Evolutionary conservation across 2,113 vertebrate species (phyloP).

Genomic region (Gymnarchus niloticus): DNA sequence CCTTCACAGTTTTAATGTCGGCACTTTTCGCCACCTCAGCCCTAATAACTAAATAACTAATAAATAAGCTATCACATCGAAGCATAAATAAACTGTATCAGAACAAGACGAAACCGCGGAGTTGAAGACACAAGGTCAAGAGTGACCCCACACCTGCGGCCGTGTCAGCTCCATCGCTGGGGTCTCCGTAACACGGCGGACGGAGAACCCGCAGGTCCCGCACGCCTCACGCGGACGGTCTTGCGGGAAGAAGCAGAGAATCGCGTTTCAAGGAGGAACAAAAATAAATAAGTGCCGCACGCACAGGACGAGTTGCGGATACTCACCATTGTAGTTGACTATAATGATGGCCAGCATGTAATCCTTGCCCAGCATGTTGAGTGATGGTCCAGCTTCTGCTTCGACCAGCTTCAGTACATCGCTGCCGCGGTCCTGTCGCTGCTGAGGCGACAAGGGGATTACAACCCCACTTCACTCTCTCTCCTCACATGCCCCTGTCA

Average conservation of each 20-base stretch:
- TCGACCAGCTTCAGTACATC: background rate
- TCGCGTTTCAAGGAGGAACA: background rate
- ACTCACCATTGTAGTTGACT: constrained; percentile 22
- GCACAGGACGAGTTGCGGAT: background rate
- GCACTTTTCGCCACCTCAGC: background rate
- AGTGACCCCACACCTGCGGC: background rate
- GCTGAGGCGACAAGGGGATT: background rate
- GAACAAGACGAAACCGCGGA: background rate
- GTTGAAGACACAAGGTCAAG: background rate
- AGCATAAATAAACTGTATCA: background rate
- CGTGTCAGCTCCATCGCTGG: background rate
- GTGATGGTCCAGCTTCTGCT: background rate
- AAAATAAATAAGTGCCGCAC: background rate
- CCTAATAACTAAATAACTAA: background rate
- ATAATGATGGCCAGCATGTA: constrained; percentile 24
- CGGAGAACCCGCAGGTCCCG: background rate
- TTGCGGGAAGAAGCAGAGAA: background rate
- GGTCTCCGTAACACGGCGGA: too few species aligned
- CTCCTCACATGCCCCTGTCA: background rate
- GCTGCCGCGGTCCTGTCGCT: background rate
- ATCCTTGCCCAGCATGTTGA: constrained; percentile 22
- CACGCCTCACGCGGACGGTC: background rate
- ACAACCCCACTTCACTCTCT: background rate
- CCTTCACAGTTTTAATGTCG: too few species aligned
- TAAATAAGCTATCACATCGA: background rate